Evolutionary conservation across 2,113 vertebrate species (phyloP).

Genomic region (Psephotus haematonotus): DNA sequence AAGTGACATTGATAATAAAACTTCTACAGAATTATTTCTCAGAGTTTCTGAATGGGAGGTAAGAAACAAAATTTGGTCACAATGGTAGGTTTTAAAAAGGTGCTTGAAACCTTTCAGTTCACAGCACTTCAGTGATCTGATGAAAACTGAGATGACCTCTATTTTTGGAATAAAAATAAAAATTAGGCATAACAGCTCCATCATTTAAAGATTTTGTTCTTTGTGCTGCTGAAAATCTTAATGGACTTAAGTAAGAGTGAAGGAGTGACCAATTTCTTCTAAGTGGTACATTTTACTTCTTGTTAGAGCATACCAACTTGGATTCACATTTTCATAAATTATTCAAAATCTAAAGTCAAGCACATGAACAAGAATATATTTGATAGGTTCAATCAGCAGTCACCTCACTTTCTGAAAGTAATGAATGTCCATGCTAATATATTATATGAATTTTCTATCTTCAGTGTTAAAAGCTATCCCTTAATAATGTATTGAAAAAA

Average conservation of each 20-base stretch:
- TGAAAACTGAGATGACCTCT: not conserved
- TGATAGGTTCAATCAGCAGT: not conserved
- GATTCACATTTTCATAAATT: not conserved
- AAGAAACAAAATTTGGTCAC: not conserved
- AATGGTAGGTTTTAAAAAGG: not conserved
- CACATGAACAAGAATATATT: not conserved
- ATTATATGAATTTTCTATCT: not conserved
- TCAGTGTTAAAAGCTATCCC: not conserved
- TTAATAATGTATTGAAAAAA: not conserved
- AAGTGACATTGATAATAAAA: not conserved
- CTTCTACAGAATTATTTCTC: not conserved
- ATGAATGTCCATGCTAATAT: not conserved
- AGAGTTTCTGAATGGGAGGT: not conserved
- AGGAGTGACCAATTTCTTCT: not conserved
- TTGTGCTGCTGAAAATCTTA: not conserved
- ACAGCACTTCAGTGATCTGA: not conserved
- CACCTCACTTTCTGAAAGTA: not conserved
- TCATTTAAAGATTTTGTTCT: not conserved
- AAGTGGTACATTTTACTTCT: not conserved
- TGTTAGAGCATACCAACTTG: not conserved
- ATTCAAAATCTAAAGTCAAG: not conserved
- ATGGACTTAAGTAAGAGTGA: not conserved
- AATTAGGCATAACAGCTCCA: not conserved
- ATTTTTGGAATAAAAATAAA: not conserved
- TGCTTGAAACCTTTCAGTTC: not conserved